phyloP scores from a whole-genome alignment of 1,140 invertebrate genomes.

The Euura lappo region DNA sequence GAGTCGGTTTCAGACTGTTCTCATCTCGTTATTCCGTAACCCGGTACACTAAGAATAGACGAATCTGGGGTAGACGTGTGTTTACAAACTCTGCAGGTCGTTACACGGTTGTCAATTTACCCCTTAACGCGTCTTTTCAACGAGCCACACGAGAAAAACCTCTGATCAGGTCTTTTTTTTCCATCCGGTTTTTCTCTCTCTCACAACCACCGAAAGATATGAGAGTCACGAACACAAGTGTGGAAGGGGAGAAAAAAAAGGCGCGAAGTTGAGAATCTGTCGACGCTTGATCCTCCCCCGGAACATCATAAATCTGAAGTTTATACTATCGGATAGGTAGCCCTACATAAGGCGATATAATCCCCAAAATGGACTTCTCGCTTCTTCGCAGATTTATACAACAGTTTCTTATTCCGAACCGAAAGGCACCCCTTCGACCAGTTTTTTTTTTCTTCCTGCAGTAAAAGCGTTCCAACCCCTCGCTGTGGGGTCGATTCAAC shows the following conservation, averaged over 20 bases:
- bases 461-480: conserved; percentile 13
- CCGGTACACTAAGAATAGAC: too few relatives aligned
- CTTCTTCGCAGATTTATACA: not conserved
- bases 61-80: too few relatives aligned
- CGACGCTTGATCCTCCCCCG: conserved; percentile 1
- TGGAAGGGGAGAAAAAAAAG: not conserved
- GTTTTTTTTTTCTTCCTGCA: not conserved
- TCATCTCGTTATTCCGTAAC: too few relatives aligned
- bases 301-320: not conserved
- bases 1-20: too few relatives aligned
- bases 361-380: not conserved
- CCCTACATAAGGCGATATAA: not conserved
- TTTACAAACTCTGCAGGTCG: too few relatives aligned
- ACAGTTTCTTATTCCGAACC: not conserved
- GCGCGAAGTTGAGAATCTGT: conserved; percentile 4
- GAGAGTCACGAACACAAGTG: not conserved
- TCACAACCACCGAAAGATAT: not conserved
- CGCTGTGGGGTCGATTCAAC: not conserved
- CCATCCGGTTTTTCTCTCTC: not conserved
- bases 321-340: not conserved
- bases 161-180: not conserved
- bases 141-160: too few relatives aligned
- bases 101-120: too few relatives aligned
- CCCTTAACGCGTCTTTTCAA: too few relatives aligned
- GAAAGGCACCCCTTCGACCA: too few relatives aligned